Evolutionary conservation across 1,140 invertebrate genomes (phyloP), one percentile per base, ranked within the genome.

Genomic region (Brachionus angularis): DNA sequence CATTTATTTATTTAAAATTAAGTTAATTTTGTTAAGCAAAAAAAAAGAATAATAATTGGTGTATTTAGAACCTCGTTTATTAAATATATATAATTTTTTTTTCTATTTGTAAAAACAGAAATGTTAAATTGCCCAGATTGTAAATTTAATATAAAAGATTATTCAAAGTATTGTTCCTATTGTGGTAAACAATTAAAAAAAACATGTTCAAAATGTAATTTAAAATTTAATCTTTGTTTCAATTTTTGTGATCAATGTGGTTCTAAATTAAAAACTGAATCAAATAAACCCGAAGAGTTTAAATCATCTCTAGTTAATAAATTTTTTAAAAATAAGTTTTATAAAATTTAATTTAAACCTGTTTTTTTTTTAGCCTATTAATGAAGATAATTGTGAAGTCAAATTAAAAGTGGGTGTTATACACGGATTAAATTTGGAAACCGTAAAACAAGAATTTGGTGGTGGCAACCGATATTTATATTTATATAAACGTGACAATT

Each of bases 361-460:
- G 12, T 21, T 5, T 27, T 33, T 18, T 12, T 33, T 3, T 33
- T 34, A 47, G 31, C 18, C 1, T 67, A 16, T 34, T 0, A 29
- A 27, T 34, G 4, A 67, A 25, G n/a, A n/a, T n/a, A 47, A 29
- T 16, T 25, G 12, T 10, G 39, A 31, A 44, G 16, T 42, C 33
- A 64, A 33, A 23, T 18, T 44, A 1, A 67, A 67, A 49, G 62
- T 67, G 14, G 33, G 62, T 23, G 47, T 67, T 14, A 47, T 67
- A 18, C n/a, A 31, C 12, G 62, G 62, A 8, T 18, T 25, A 5
- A 33, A 50, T 18, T 16, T 67, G 14, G 36, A 12, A 1, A 0
- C 62, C 5, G 47, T 67, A 1, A 67, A 47, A 67, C 39, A 47
- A 49, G 62, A 67, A 33, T 42, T 34, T 18, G 62, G 62, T 36